phyloP scores from a whole-genome alignment of 1,140 invertebrate genomes.

The Centruroides vittatus region DNA sequence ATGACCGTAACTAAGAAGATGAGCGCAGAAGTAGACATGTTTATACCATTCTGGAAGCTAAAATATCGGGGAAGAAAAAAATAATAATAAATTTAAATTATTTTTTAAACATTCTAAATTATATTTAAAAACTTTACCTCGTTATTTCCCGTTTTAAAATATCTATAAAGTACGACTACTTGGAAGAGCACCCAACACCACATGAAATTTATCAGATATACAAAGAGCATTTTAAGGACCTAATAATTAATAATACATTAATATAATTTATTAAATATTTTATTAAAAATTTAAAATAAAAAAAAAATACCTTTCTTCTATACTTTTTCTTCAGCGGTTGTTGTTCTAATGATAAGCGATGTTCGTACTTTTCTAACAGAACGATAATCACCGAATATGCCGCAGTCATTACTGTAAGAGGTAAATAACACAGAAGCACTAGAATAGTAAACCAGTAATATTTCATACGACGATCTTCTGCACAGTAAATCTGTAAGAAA shows the following conservation, averaged over 20 bases:
- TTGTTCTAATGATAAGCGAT: constrained; percentile 33
- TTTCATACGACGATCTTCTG: constrained; percentile 37
- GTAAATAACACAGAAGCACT: constrained; percentile 51
- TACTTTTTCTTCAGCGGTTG: constrained; percentile 40
- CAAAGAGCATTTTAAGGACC: constrained; percentile 51
- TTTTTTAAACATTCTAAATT: no score
- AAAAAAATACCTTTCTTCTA: constrained; percentile 25
- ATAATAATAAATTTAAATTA: background rate
- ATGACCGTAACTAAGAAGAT: constrained; percentile 50
- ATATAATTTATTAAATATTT: background rate
- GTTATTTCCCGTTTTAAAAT: constrained; percentile 44
- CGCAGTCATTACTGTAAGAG: constrained; percentile 47
- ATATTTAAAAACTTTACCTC: background rate
- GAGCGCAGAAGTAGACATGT: constrained; percentile 45
- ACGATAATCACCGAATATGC: constrained; percentile 47
- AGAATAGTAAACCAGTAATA: constrained; percentile 56
- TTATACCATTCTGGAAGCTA: constrained; percentile 28
- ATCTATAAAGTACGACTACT: constrained; percentile 34
- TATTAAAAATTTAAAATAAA: no score
- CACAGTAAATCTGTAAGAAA: constrained; percentile 45
- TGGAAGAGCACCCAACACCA: constrained; percentile 41
- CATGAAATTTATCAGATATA: constrained; percentile 47
- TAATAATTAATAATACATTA: constrained; percentile 19
- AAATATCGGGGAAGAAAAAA: background rate
- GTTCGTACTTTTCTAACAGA: constrained; percentile 43